Evolutionary conservation across 1,140 invertebrate genomes (phyloP), one percentile per base, ranked within the genome.

Genomic region (Wiebesia pumilae): DNA sequence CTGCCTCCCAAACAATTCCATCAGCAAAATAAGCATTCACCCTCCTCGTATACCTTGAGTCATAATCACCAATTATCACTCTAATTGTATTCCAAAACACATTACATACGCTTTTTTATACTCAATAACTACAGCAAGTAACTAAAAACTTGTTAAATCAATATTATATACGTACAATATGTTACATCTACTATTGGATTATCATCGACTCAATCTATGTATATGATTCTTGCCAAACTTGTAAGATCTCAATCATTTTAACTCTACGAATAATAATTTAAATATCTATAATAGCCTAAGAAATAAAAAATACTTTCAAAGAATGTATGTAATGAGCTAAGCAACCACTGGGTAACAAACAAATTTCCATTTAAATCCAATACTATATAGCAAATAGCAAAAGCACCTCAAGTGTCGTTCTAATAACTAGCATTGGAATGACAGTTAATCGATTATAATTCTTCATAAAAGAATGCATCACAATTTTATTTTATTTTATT

Each of bases 321-420:
- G 12, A 69, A 71, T 67, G 78, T 77, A 54, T 69, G 24, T 67
- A 21, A 87, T 83, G 81, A 80, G 81, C 81, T 71, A 83, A 87
- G 75, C 73, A 62, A 83, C 38, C 80, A 86, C 4, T 78, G 16
- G 47, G 27, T 87, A 71, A 83, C 75, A 83, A 80, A n/a, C n/a
- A 43, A 71, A 58, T 40, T 71, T 83, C 10, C 19, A 24, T 79
- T 30, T 71, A 83, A 73, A n/a, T 79, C 16, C 35, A 78, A 69
- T 67, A 47, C 43, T 83, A 80, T n/a, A n/a, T 87, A 58, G 75
- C 81, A 58, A 87, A 79, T 83, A 87, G 85, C 81, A 87, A 67
- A 87, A 87, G 81, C 81, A 87, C 43, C 30, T 83, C n/a, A 67
- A 86, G 78, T 33, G 54, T 81, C 24, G 75, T 80, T 43, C 58